These are phyloP conservation scores for Rhyacophila evoluta DNA, from an alignment of 2,888 invertebrate species.

Conservation along the genomic window DNA sequence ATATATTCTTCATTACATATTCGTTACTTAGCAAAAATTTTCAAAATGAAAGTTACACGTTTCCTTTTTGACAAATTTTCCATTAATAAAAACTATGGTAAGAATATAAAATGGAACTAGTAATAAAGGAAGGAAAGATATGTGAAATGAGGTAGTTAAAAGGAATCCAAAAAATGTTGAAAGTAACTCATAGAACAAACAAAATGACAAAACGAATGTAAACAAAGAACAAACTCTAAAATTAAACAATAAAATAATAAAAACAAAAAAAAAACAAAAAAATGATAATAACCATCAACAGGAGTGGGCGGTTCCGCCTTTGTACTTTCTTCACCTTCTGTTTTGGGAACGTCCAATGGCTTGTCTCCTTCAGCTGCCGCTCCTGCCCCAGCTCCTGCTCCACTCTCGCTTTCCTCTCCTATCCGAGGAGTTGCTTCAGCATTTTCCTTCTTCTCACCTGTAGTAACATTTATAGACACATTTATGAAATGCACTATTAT, in stretches of 20 bases:
- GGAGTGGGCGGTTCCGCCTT: conserved; percentile 48
- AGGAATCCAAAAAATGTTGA: too few species aligned
- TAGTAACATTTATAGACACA: not conserved
- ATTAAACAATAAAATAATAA: not conserved
- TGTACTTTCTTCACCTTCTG: conserved; percentile 40
- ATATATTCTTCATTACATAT: not conserved
- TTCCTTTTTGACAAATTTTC: too few species aligned
- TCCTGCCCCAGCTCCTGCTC: not conserved
- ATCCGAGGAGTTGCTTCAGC: conserved; percentile 52
- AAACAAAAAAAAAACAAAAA: not conserved
- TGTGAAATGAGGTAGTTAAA: too few species aligned
- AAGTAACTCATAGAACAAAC: not conserved
- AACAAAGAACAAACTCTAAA: too few species aligned
- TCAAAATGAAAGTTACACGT: too few species aligned
- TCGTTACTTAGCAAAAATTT: too few species aligned
- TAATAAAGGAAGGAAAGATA: too few species aligned
- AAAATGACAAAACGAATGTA: too few species aligned
- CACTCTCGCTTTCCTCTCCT: not conserved
- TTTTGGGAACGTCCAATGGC: conserved; percentile 53
- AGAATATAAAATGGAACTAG: too few species aligned
- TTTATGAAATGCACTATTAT: too few species aligned
- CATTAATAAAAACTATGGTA: too few species aligned
- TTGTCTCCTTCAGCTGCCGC: conserved; percentile 40
- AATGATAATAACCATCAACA: conserved; percentile 47
- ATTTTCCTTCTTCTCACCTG: conserved; percentile 58